phyloP scores from a whole-genome alignment of 1,140 invertebrate species.

The Dysdera silvatica region DNA sequence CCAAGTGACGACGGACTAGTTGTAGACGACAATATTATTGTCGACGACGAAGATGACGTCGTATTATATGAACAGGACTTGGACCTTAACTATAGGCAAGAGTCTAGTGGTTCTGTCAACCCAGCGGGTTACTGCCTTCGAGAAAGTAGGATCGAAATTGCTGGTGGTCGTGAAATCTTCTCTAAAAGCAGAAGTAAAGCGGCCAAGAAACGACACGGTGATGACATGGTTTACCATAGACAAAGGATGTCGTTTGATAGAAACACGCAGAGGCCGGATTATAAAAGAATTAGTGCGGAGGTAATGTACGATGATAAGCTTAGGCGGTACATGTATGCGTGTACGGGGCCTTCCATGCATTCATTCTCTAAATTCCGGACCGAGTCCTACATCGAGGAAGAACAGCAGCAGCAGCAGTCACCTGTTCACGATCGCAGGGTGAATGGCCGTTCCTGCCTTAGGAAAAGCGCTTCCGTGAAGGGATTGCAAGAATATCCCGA shows the following conservation, averaged over 20 bases:
- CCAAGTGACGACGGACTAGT: slow-evolving; percentile 10
- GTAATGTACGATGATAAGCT: slow-evolving; percentile 32
- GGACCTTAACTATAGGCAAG: slow-evolving; percentile 4
- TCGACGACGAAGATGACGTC: slow-evolving; percentile 26
- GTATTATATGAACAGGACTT: slow-evolving; percentile 17
- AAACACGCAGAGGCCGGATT: slow-evolving; percentile 42
- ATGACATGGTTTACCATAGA: slow-evolving; percentile 48
- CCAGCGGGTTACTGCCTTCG: slow-evolving; percentile 30
- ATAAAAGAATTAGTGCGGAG: slow-evolving; percentile 30
- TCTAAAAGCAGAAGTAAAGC: slow-evolving; percentile 73
- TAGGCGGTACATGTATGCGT: slow-evolving; percentile 24
- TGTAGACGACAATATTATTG: slow-evolving; percentile 15
- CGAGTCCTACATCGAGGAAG: slow-evolving; percentile 18
- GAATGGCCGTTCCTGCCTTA: slow-evolving; percentile 22
- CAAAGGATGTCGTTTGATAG: slow-evolving; percentile 42
- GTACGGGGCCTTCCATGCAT: no score
- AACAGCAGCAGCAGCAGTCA: no score
- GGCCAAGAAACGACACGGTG: slow-evolving; percentile 59
- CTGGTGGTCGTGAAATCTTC: slow-evolving; percentile 73
- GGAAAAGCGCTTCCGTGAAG: slow-evolving; percentile 20
- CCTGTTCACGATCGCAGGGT: slow-evolving; percentile 8
- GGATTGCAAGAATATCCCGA: slow-evolving; percentile 17
- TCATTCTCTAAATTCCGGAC: slow-evolving; percentile 21
- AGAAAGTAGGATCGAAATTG: slow-evolving; percentile 72
- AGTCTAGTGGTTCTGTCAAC: no score